phyloP scores from a whole-genome alignment of 2,797 vertebrate genomes.

The Pseudotriccus pelzelni region DNA sequence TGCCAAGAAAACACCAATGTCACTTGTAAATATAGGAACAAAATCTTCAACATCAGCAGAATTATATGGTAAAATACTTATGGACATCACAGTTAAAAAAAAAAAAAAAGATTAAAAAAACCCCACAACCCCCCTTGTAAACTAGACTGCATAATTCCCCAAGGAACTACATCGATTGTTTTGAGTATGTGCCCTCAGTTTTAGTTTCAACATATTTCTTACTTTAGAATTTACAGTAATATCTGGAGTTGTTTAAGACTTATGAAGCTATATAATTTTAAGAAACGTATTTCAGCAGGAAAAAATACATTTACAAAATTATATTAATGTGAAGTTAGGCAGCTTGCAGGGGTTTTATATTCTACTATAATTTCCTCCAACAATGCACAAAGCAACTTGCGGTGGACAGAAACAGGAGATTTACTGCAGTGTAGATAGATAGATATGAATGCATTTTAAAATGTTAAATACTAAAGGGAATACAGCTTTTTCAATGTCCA shows the following conservation, averaged over 20 bases:
- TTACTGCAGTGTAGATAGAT: accelerated
- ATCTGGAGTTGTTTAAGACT: not conserved
- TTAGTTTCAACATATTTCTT: not conserved
- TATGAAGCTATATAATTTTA: not conserved
- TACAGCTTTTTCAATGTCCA: not conserved
- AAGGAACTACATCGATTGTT: not conserved
- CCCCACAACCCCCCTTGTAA: not conserved
- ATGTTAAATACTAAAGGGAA: not conserved
- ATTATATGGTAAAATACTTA: not conserved
- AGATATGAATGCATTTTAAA: not conserved
- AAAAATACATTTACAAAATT: not conserved
- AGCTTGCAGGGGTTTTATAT: not conserved
- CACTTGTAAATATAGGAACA: not conserved
- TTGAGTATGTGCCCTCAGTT: not conserved
- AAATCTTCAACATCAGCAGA: not conserved
- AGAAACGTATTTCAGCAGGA: not conserved
- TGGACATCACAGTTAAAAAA: not conserved
- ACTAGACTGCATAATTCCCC: not conserved
- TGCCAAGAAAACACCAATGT: not conserved
- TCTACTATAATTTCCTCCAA: not conserved
- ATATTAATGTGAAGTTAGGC: not conserved
- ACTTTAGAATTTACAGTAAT: not conserved
- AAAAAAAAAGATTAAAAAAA: not conserved
- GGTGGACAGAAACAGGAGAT: not conserved
- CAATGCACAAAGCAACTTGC: accelerated